Base-by-base conservation (phyloP, 1,140 invertebrate species). In the Danaus melanippus region DNA sequence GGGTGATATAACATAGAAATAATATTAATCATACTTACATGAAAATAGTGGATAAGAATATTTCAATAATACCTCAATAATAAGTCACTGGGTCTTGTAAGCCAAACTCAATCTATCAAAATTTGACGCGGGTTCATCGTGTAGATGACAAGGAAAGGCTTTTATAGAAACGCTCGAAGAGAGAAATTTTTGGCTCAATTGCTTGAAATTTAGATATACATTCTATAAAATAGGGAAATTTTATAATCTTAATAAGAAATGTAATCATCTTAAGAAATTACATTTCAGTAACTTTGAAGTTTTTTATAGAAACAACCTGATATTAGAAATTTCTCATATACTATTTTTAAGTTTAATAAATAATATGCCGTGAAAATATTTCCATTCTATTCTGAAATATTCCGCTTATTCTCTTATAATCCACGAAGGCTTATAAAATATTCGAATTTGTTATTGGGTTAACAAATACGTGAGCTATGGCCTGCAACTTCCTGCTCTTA, bases 61-160 rank as follows among this genome's bases (percentile, higher is more conserved):
- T 61, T 65, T 58, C 56, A 54, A 65, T 62, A 67, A 71, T 62
- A 64, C 64, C 63, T 74, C 68, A 70, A 60, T 70, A 64, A 73
- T 71, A 74, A 73, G 69, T 72, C 72, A 72, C 68, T 62, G 68
- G 66, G 48, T 53, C 66, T 56, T 63, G 55, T 64, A 67, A 71
- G 61, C 66, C 53, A 69, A 79, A 75, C 64, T 63, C 71, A 81
- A 84, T 84, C 69, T 74, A 84, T 84, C 79, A 83, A 74, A 74
- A 72, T 75, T 76, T 79, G 79, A 81, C 74, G 71, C 66, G 76
- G 79, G 78, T 78, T 74, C 64, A 54, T 65, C 64, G 63, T 60
- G 62, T 56, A 64, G 54, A 65, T 74, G 77, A 78, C 78, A 81
- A 59, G 69, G 58, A 75, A 81, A 80, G 54, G 75, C 74, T 82